Evolutionary conservation across 2,113 vertebrate species (phyloP).

Genomic region (Neodontobutis hainanensis): DNA sequence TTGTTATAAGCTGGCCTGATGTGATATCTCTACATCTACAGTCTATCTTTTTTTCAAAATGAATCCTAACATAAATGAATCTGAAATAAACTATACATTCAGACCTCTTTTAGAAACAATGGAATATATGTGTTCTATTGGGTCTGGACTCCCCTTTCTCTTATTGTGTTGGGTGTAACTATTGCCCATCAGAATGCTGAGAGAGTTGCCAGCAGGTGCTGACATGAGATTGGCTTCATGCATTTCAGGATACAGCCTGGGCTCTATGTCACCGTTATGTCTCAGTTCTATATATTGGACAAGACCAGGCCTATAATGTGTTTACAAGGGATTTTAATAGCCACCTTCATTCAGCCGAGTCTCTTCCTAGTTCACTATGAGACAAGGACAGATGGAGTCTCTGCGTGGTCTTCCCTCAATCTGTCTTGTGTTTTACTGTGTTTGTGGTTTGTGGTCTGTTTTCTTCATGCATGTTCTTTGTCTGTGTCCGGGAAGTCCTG

Average conservation of each 20-base stretch:
- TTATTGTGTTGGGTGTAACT: constrained; percentile 14
- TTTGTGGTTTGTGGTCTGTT: background rate
- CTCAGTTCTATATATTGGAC: constrained; percentile 46
- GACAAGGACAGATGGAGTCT: constrained; percentile 47
- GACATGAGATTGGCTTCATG: constrained; percentile 59
- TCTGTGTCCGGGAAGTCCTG: background rate
- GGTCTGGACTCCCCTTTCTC: background rate
- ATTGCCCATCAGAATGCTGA: constrained; percentile 43
- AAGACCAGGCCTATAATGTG: constrained; percentile 54
- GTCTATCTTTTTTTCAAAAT: too few relatives aligned
- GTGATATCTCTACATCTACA: too few relatives aligned
- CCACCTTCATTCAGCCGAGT: constrained; percentile 34
- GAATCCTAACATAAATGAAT: too few relatives aligned
- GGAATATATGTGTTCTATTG: background rate
- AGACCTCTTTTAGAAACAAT: too few relatives aligned
- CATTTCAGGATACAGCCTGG: constrained; percentile 53
- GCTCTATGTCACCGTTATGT: constrained; percentile 42
- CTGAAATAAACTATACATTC: too few relatives aligned
- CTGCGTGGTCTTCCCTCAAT: constrained; percentile 21
- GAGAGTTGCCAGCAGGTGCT: constrained; percentile 40
- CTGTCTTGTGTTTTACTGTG: constrained; percentile 14
- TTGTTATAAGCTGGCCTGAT: too few relatives aligned
- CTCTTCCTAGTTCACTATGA: constrained; percentile 33
- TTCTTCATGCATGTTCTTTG: background rate
- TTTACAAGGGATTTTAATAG: constrained; percentile 58